Evolutionary conservation across 2,888 invertebrate genomes (phyloP).

Genomic region (Orthosia gothica): DNA sequence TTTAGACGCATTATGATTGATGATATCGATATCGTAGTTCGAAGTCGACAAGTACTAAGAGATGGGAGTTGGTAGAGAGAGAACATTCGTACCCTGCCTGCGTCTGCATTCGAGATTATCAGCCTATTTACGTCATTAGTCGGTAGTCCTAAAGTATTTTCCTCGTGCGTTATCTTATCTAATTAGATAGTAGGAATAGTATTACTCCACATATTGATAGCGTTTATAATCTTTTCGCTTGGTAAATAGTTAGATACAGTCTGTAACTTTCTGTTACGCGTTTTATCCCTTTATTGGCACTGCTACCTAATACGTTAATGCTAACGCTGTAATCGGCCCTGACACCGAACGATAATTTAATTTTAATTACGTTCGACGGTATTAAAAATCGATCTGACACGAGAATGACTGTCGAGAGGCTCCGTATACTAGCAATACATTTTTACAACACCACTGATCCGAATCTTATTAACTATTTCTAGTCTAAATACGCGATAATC

Average conservation of each 20-base stretch:
- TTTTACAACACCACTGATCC: constrained; percentile 22
- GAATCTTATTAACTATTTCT: constrained; percentile 3
- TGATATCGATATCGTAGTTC: constrained; percentile 10
- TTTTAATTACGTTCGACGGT: constrained; percentile 55
- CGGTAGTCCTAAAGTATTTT: constrained; percentile 52
- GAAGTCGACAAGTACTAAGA: constrained; percentile 3
- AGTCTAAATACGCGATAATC: background rate
- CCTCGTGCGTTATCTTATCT: constrained; percentile 60
- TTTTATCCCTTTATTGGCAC: constrained; percentile 53
- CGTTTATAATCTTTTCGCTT: constrained; percentile 42
- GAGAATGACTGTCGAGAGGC: constrained; percentile 18
- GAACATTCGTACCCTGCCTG: constrained; percentile 11
- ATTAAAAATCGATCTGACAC: constrained; percentile 52
- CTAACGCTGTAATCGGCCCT: constrained; percentile 47
- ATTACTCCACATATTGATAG: constrained; percentile 62
- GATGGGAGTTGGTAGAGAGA: constrained; percentile 2
- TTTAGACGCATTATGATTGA: constrained; percentile 12
- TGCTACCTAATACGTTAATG: constrained; percentile 31
- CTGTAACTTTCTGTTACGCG: constrained; percentile 48
- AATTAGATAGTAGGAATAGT: constrained; percentile 56
- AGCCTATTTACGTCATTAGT: constrained; percentile 59
- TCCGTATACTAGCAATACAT: constrained; percentile 21
- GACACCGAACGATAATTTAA: constrained; percentile 55
- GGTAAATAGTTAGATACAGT: constrained; percentile 36
- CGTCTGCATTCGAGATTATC: constrained; percentile 39